phyloP scores from a whole-genome alignment of 2,797 vertebrate species.

The Poecilia velifera region DNA sequence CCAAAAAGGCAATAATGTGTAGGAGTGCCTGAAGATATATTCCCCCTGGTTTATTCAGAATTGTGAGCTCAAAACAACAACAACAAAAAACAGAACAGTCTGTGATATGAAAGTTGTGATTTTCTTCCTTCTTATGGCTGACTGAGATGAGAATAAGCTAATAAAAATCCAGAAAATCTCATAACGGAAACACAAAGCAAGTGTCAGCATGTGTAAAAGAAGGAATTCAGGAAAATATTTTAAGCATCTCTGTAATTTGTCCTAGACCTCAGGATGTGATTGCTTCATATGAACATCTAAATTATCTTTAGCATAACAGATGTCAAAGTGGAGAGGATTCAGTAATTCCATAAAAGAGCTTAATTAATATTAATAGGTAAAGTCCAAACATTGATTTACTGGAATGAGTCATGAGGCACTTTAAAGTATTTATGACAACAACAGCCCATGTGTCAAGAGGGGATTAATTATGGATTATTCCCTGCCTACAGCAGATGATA shows the following conservation, averaged over 20 bases:
- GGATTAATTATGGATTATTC: slow-evolving; percentile 64
- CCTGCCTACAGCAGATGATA: slow-evolving; percentile 41
- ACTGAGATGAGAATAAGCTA: slow-evolving; percentile 6
- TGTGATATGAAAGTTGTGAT: slow-evolving; percentile 20
- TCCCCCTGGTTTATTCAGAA: slow-evolving; percentile 32
- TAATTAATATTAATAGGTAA: slow-evolving; percentile 46
- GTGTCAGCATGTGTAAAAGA: slow-evolving; percentile 1
- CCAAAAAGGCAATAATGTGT: slow-evolving; percentile 28
- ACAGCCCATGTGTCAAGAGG: slow-evolving; percentile 54
- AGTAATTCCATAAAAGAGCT: slow-evolving; percentile 2
- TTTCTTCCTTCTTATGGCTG: slow-evolving; percentile 16
- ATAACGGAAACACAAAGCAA: slow-evolving; percentile 10
- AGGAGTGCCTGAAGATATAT: slow-evolving; percentile 37
- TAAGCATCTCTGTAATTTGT: neutral
- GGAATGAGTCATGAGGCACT: slow-evolving; percentile 38
- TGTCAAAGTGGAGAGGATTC: neutral
- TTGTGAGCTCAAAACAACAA: slow-evolving; percentile 18
- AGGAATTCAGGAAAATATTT: neutral
- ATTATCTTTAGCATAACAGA: neutral
- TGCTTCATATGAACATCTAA: neutral
- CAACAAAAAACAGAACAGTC: slow-evolving; percentile 7
- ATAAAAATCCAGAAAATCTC: neutral
- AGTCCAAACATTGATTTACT: slow-evolving; percentile 55
- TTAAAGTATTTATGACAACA: slow-evolving; percentile 71
- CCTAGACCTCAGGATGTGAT: neutral